Conservation (phyloP, 2,888 invertebrate genomes). For the Eustalomyia histrio region DNA sequence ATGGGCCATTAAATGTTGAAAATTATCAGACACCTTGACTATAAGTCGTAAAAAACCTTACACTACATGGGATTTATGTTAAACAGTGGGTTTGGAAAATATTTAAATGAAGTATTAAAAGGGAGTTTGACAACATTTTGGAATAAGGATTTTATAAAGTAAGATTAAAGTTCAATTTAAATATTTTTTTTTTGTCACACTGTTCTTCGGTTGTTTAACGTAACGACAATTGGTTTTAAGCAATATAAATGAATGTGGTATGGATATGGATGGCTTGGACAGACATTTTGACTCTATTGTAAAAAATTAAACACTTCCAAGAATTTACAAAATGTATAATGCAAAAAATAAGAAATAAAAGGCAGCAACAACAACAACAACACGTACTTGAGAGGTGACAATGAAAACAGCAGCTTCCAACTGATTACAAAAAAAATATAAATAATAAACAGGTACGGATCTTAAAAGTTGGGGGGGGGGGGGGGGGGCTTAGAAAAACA, state of each 20-base stretch:
- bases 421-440: constrained; percentile 44
- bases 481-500: no score
- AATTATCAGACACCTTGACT: constrained; percentile 75
- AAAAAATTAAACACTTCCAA: constrained; percentile 62
- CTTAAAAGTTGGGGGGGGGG: no score
- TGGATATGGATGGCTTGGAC: constrained; percentile 27
- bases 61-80: constrained; percentile 70
- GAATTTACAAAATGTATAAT: constrained; percentile 43
- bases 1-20: constrained; percentile 77
- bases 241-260: constrained; percentile 56
- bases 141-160: no score
- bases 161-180: no score
- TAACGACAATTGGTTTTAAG: constrained; percentile 59
- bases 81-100: constrained; percentile 41
- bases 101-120: no score
- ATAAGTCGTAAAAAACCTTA: constrained; percentile 73
- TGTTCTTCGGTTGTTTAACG: constrained; percentile 22
- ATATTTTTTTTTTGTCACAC: neutral
- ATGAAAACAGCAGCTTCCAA: constrained; percentile 58
- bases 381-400: constrained; percentile 45
- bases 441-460: constrained; percentile 21
- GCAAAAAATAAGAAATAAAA: constrained; percentile 25
- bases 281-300: constrained; percentile 50
- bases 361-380: constrained; percentile 37
- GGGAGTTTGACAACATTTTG: no score